These are phyloP conservation scores for Xyrichtys novacula DNA, from an alignment of 2,797 vertebrate species.

Conservation along the genomic window DNA sequence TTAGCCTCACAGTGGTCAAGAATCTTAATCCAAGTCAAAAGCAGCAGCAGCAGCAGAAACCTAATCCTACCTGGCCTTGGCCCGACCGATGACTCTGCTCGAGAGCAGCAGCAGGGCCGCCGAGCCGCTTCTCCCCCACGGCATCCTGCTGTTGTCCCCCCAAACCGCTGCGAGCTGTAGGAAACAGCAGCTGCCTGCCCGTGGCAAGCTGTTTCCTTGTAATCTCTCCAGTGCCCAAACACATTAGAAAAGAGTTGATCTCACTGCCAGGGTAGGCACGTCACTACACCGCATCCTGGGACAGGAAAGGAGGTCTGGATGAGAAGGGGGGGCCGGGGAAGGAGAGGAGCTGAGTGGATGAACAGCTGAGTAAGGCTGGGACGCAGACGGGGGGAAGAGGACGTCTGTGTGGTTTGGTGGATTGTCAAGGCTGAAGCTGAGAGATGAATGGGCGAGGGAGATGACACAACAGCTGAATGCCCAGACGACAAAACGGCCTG, in stretches of 20 bases:
- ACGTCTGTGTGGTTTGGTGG: slow-evolving; percentile 36
- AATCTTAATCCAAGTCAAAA: slow-evolving; percentile 23
- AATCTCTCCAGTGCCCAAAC: slow-evolving; percentile 78
- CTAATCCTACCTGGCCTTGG: slow-evolving; percentile 82
- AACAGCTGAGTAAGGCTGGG: slow-evolving; percentile 44
- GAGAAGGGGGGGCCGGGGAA: slow-evolving; percentile 5
- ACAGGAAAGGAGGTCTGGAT: slow-evolving; percentile 82
- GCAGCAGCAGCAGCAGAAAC: neutral
- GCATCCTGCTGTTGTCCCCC: slow-evolving; percentile 79
- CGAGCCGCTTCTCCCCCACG: slow-evolving; percentile 79
- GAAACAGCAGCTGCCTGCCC: slow-evolving; percentile 83
- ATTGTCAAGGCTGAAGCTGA: slow-evolving; percentile 3
- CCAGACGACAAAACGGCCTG: slow-evolving; percentile 1
- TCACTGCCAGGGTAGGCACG: slow-evolving; percentile 59
- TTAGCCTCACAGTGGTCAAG: neutral
- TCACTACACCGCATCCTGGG: slow-evolving; percentile 79
- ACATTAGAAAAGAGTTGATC: slow-evolving; percentile 77
- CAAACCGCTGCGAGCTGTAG: slow-evolving; percentile 64
- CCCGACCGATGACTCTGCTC: slow-evolving; percentile 62
- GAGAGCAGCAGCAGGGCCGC: slow-evolving; percentile 70
- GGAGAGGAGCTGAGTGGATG: slow-evolving; percentile 51
- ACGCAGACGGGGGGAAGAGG: slow-evolving; percentile 37
- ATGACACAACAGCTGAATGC: slow-evolving; percentile 44
- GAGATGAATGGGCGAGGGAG: slow-evolving; percentile 22
- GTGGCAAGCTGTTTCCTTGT: slow-evolving; percentile 80